A percentile compares a stretch with the other conserved stretches of the same genome.
Evolutionary conservation across 2,113 vertebrate genomes (phyloP).

Genomic region (Megaceryle torquata): DNA sequence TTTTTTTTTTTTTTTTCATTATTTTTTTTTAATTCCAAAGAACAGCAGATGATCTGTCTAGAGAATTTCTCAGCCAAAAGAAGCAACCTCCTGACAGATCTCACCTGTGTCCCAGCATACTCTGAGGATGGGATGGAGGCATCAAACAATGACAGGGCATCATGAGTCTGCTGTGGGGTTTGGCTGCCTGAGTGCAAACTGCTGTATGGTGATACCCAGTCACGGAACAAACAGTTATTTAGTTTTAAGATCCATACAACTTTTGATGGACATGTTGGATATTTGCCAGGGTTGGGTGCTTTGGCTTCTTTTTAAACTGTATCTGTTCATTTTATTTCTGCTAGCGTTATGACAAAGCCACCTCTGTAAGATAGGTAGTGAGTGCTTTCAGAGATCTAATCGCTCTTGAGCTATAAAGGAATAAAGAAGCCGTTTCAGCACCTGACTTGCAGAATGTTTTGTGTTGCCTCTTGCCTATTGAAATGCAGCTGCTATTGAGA

Average conservation of each 20-base stretch:
- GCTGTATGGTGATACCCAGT: not conserved
- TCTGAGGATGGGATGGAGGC: not conserved
- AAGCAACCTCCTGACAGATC: not conserved
- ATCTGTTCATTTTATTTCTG: not conserved
- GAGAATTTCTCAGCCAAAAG: slow-evolving; percentile 25
- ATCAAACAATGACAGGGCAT: not conserved
- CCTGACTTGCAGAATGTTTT: slow-evolving; percentile 39
- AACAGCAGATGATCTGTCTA: not conserved
- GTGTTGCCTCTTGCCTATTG: slow-evolving; percentile 12
- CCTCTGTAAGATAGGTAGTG: not conserved
- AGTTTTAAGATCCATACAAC: not conserved
- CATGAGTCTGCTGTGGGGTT: not conserved
- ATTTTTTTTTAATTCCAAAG: not conserved
- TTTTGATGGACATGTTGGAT: not conserved
- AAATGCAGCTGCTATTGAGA: slow-evolving; percentile 40
- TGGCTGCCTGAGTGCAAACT: not conserved
- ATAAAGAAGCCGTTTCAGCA: slow-evolving; percentile 45
- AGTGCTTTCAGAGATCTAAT: slow-evolving; percentile 30
- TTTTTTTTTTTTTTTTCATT: not conserved
- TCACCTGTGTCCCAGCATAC: not conserved
- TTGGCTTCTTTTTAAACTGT: not conserved
- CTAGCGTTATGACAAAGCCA: not conserved
- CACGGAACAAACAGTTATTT: not conserved
- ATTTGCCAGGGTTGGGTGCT: not conserved
- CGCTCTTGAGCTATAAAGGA: slow-evolving; percentile 7